Base-by-base conservation (phyloP, 2,797 vertebrate species). In the Halcyon chelicuti region DNA sequence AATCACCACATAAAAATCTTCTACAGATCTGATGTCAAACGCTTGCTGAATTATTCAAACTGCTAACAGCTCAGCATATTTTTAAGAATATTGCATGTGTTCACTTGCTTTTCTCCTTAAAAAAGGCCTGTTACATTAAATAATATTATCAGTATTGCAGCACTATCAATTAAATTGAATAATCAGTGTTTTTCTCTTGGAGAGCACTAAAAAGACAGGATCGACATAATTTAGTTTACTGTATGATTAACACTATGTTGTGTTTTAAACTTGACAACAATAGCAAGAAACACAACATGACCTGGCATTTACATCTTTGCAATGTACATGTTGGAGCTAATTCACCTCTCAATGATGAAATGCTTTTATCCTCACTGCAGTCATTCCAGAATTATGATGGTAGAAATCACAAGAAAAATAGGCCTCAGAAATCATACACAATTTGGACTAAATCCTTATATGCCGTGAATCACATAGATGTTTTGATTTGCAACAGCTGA, bases 61-160 rank as follows among this genome's bases (percentile, higher is more conserved):
- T 8, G 7, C n/a, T 49, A 94, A 54, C 21, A 71, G 44, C 39
- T 93, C 28, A 80, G 60, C 17, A 39, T 62, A 87, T 92, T 86
- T 94, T 73, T 44, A 78, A 93, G 29, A 93, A 35, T 89, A 76
- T 67, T 92, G 51, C 12, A 39, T 31, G 25, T 42, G 40, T 55
- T 93, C 7, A 4, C 29, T 75, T 94, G 14, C 6, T 74, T 92
- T 91, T 95, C 61, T 92, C 42, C 52, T 79, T 96, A 81, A 96
- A 95, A 93, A 95, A 94, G 9, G 23, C 23, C 63, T 92, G 52
- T 85, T 94, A 78, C 33, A 92, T 97, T 91, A 71, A 93, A 92
- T 94, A 93, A 90, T 78, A 78, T 86, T 73, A n/a, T 88, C 2
- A 17, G 44, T 73, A 90, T 85, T 94, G 96, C 77, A 96, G 9